Evolutionary conservation across 2,113 vertebrate genomes (phyloP), one percentile per base, ranked within the genome.

Genomic region (Rhegmatorhina hoffmannsi): DNA sequence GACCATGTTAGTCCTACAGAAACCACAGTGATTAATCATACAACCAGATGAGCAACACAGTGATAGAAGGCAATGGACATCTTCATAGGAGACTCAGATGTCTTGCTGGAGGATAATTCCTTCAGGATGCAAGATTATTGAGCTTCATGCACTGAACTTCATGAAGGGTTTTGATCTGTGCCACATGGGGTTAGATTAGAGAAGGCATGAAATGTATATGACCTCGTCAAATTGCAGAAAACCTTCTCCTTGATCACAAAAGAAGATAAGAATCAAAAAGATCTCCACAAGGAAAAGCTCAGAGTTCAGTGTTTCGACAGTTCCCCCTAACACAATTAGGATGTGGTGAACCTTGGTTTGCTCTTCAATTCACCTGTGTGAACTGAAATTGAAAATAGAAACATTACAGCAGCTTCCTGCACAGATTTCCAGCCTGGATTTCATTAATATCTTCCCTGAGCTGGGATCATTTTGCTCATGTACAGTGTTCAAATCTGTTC

Each of bases 331-430:
- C 29, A 34, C 64, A 89, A 52, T 89, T 84, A 93, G 80, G 86
- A 87, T 91, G 92, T 49, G 92, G 80, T 60, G 84, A 95, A 75
- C 73, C 73, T 89, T 68, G 73, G 26, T 90, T 92, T 92, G 91
- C 64, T 96, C 86, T 96, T 89, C 76, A 72, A 53, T 81, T 93
- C 92, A 96, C 94, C 96, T 97, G 73, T 25, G 69, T 84, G 64
- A 92, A 56, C 43, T 40, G 83, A 47, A 89, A 84, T 81, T 78
- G 76, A 66, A 94, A 95, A 89, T 26, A 52, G 60, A 93, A 94
- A 81, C 34, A 31, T 46, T 63, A 52, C 47, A 72, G 80, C 89
- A 92, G 91, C 81, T 95, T 94, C 84, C 77, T 68, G 84, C 34
- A 55, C 64, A 36, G 47, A 72, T 90, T 78, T 88, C 52, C 89